Conservation (phyloP, 2,113 vertebrate species). For the Tor tambroides region DNA sequence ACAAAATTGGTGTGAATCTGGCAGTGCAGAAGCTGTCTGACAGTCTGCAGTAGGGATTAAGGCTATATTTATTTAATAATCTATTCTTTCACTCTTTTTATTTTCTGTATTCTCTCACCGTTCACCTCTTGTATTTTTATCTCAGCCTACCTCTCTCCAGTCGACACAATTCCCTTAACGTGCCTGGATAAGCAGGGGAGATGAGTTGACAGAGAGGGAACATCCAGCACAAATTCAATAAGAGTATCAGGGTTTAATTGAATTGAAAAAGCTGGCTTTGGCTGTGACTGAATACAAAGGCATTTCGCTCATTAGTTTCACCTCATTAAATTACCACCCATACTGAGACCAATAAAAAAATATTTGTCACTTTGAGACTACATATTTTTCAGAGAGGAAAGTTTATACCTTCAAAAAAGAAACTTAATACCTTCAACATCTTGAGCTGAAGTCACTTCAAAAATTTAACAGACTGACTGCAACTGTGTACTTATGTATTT, state of each 20-base stretch:
- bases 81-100: conserved; percentile 5
- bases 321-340: conserved; percentile 54
- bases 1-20: conserved; percentile 6
- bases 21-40: not conserved
- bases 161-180: conserved; percentile 25
- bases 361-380: not conserved
- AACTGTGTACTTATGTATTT: not conserved
- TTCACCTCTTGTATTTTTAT: not conserved
- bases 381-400: not conserved
- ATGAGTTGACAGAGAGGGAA: conserved; percentile 36
- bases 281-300: conserved; percentile 60
- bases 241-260: conserved; percentile 64
- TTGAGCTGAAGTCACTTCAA: not conserved
- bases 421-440: not conserved
- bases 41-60: not conserved
- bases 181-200: conserved; percentile 33
- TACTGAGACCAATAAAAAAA: conserved; percentile 36
- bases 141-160: not conserved
- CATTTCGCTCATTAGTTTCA: conserved; percentile 56
- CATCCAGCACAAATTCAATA: conserved; percentile 53
- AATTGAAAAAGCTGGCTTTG: conserved; percentile 66
- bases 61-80: conserved; percentile 1
- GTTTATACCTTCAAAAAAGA: too few relatives aligned
- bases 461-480: not conserved
- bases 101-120: conserved; percentile 9